These are phyloP conservation scores for Drosophila parthenogenetica DNA, from an alignment of 2,888 invertebrate species.

Conservation along the genomic window DNA sequence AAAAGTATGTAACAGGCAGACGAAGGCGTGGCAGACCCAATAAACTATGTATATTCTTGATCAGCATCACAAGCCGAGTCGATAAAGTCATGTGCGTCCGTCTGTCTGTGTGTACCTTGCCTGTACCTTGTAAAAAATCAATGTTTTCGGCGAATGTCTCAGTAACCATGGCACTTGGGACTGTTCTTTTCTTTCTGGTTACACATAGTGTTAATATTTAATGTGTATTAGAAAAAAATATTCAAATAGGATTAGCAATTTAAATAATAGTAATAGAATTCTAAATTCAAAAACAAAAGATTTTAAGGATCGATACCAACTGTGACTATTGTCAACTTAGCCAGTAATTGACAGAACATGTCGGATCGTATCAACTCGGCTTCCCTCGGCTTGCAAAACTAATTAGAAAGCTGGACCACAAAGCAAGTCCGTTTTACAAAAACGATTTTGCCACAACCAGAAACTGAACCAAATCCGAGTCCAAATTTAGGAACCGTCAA, in stretches of 20 bases:
- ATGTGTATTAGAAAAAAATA: background rate
- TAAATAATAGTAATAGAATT: background rate
- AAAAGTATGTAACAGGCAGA: no score
- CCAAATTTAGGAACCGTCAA: background rate
- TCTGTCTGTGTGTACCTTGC: no score
- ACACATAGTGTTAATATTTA: no score
- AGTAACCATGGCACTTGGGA: no score
- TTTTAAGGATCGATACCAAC: conserved; percentile 8
- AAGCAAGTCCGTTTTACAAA: conserved; percentile 55
- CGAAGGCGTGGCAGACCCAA: no score
- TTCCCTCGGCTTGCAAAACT: conserved; percentile 55
- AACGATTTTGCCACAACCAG: conserved; percentile 53
- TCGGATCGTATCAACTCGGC: conserved; percentile 10
- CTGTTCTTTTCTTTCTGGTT: no score
- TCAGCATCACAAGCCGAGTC: no score
- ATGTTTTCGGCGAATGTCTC: no score
- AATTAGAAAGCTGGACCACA: conserved; percentile 73
- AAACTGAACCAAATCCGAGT: conserved; percentile 24
- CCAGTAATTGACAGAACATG: conserved; percentile 15
- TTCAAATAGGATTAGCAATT: background rate
- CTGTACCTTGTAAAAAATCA: no score
- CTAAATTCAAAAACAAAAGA: background rate
- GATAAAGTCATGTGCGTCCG: no score
- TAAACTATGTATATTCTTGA: no score
- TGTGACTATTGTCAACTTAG: conserved; percentile 8